phyloP scores from a whole-genome alignment of 2,797 vertebrate genomes.

The Neosilurus hyrtlii region DNA sequence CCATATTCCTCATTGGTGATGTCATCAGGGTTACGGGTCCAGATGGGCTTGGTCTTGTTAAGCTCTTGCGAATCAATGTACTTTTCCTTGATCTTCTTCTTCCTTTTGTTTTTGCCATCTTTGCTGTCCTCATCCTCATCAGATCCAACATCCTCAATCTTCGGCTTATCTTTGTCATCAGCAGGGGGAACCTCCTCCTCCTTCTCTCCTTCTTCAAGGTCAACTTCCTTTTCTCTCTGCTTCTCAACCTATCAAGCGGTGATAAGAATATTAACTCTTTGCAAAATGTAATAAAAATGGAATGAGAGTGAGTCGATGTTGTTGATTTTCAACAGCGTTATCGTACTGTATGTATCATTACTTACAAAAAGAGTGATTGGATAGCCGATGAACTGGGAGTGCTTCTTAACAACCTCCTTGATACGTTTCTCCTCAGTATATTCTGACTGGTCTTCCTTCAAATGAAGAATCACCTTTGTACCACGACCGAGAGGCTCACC shows the following conservation, averaged over 20 bases:
- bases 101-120: constrained; percentile 89
- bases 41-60: constrained; percentile 93
- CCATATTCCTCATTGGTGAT: constrained; percentile 91
- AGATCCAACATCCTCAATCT: constrained; percentile 85
- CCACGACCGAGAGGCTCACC: constrained; percentile 87
- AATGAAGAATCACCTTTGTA: constrained; percentile 86
- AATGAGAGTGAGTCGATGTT: background rate
- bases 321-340: background rate
- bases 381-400: constrained; percentile 96
- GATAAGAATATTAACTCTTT: background rate
- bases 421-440: constrained; percentile 83
- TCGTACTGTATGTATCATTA: constrained; percentile 26
- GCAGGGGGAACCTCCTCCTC: constrained; percentile 68
- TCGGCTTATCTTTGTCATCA: constrained; percentile 76
- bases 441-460: constrained; percentile 91
- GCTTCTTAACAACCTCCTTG: constrained; percentile 92
- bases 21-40: constrained; percentile 94
- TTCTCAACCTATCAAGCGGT: constrained; percentile 71
- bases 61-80: constrained; percentile 89
- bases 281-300: background rate
- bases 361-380: constrained; percentile 89
- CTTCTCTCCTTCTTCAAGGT: constrained; percentile 73
- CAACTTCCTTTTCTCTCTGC: constrained; percentile 78
- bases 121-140: constrained; percentile 85
- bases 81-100: constrained; percentile 94